A percentile compares a stretch with the other conserved stretches of the same genome.
Evolutionary conservation across 2,888 invertebrate species (phyloP).

Genomic region (Neocrepidodera transversa): DNA sequence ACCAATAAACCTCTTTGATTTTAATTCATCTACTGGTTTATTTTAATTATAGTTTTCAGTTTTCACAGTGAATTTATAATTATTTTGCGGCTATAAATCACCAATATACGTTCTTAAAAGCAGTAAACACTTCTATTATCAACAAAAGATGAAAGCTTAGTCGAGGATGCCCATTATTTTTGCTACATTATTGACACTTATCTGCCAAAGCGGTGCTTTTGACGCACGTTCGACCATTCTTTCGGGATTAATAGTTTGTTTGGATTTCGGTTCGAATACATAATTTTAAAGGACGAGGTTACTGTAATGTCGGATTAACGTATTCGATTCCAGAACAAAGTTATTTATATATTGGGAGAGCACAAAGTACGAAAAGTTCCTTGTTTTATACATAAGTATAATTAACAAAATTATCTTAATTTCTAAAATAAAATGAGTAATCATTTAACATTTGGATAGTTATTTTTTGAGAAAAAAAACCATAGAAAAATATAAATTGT

Average conservation of each 20-base stretch:
- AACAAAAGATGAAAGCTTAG: conserved; percentile 8
- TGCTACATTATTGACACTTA: conserved; percentile 11
- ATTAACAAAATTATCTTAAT: too few species aligned
- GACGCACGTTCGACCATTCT: conserved; percentile 12
- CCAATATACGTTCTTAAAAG: conserved; percentile 5
- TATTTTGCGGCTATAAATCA: conserved; percentile 1
- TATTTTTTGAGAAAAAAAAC: too few species aligned
- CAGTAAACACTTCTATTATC: conserved; percentile 18
- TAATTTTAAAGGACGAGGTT: conserved; percentile 7
- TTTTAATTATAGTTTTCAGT: too few species aligned
- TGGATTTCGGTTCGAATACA: background rate
- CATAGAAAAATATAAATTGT: too few species aligned
- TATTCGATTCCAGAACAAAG: too few species aligned
- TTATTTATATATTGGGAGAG: too few species aligned
- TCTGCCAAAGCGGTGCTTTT: conserved; percentile 10
- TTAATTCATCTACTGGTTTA: too few species aligned
- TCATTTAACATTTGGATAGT: too few species aligned
- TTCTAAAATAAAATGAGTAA: too few species aligned
- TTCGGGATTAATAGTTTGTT: background rate
- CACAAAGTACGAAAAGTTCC: too few species aligned
- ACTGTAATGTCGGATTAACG: conserved; percentile 7
- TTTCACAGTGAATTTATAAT: conserved; percentile 6
- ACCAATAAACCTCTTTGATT: conserved; percentile 7
- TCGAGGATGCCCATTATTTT: background rate
- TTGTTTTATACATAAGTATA: too few species aligned